Evolutionary conservation across 1,140 invertebrate species (phyloP).

Genomic region (Diprion similis): DNA sequence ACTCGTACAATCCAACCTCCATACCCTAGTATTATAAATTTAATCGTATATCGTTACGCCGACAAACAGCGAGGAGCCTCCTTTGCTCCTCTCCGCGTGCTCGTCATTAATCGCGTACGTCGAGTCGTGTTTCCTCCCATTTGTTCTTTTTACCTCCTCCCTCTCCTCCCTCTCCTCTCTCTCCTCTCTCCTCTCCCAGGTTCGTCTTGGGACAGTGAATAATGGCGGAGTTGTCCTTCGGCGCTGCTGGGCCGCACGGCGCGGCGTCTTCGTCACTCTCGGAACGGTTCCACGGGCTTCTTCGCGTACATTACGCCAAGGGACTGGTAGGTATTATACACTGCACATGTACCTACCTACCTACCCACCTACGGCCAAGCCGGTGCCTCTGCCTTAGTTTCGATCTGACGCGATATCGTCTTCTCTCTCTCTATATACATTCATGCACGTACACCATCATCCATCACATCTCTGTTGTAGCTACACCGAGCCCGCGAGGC

Average conservation of each 20-base stretch:
- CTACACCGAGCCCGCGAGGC: background rate
- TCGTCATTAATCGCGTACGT: conserved; percentile 1
- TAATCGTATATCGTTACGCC: conserved; percentile 2
- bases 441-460: too few relatives aligned
- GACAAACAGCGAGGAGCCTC: background rate
- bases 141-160: background rate
- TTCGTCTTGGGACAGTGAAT: background rate
- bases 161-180: background rate
- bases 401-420: background rate
- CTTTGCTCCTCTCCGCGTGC: background rate
- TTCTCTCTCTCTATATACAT: too few relatives aligned
- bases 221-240: conserved; percentile 4
- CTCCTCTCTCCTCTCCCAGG: background rate
- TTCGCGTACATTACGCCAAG: background rate
- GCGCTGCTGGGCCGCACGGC: background rate
- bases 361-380: too few relatives aligned
- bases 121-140: background rate
- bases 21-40: background rate
- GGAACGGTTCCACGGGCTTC: background rate
- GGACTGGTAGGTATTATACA: too few relatives aligned
- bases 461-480: too few relatives aligned
- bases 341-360: too few relatives aligned
- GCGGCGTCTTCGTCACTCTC: conserved; percentile 3
- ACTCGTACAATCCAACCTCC: too few relatives aligned
- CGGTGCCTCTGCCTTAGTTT: background rate